phyloP scores from a whole-genome alignment of 1,140 invertebrate genomes.

The Anastrepha ludens region DNA sequence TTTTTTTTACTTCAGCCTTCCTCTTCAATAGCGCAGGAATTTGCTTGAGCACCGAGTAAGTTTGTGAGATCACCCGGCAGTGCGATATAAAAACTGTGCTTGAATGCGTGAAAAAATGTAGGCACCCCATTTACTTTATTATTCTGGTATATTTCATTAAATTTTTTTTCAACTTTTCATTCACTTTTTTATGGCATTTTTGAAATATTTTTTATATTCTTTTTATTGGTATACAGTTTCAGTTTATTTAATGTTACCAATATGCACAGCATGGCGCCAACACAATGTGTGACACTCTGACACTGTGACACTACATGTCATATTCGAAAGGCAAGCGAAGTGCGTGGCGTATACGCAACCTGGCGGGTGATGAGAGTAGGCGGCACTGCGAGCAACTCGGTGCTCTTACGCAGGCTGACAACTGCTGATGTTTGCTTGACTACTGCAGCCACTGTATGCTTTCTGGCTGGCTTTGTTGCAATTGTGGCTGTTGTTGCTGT shows the following conservation, averaged over 20 bases:
- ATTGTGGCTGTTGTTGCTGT: background rate
- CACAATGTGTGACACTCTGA: conserved; percentile 29
- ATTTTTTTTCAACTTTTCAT: background rate
- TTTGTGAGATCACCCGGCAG: too few species aligned
- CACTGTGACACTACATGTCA: conserved; percentile 37
- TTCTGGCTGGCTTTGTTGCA: background rate
- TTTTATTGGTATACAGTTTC: background rate
- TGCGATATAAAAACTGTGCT: background rate
- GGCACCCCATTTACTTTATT: too few species aligned
- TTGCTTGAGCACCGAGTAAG: too few species aligned
- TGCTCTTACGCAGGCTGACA: background rate
- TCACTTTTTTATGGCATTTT: background rate
- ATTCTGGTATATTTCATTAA: background rate
- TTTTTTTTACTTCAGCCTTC: background rate
- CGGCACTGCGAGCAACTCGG: background rate
- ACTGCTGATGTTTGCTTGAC: background rate
- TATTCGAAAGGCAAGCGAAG: background rate
- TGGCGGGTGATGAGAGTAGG: background rate
- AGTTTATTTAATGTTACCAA: conserved; percentile 40
- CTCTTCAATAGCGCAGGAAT: too few species aligned
- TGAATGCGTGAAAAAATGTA: too few species aligned
- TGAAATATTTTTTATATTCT: background rate
- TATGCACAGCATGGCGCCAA: conserved; percentile 40
- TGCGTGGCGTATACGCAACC: conserved; percentile 45
- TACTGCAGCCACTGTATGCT: background rate